Conservation (phyloP, 2,888 invertebrate genomes). For the Keiferia lycopersicella region DNA sequence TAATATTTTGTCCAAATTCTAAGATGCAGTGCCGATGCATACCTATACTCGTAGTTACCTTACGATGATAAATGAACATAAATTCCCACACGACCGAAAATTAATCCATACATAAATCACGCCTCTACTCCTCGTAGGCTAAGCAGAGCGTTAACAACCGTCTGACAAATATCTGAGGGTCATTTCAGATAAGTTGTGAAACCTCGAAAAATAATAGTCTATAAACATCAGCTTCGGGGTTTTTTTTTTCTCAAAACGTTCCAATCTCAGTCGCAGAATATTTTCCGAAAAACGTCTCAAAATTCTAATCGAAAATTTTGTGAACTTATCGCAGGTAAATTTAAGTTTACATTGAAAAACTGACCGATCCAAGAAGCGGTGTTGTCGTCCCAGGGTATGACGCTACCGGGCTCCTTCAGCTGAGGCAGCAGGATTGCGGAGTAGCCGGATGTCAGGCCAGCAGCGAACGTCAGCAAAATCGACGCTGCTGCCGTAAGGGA, state of each 20-base stretch:
- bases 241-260: not conserved
- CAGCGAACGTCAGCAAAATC: slow-evolving; percentile 77
- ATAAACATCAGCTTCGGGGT: too few species aligned
- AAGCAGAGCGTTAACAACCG: not conserved
- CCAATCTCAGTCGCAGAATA: not conserved
- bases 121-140: not conserved
- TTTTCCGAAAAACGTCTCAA: too few species aligned
- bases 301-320: not conserved
- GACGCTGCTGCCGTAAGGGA: slow-evolving; percentile 78
- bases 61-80: too few species aligned
- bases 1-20: too few species aligned
- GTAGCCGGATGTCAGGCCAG: slow-evolving; percentile 84
- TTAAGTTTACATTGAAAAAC: slow-evolving; percentile 34
- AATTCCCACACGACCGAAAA: too few species aligned
- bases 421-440: slow-evolving; percentile 84
- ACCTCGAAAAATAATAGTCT: not conserved
- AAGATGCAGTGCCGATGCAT: too few species aligned
- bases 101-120: too few species aligned
- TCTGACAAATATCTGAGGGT: too few species aligned
- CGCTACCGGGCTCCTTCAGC: slow-evolving; percentile 63
- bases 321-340: not conserved
- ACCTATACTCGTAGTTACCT: too few species aligned
- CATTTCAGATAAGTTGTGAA: too few species aligned
- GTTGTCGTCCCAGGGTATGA: slow-evolving; percentile 67
- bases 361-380: slow-evolving; percentile 84